Percentiles rank a stretch among this genome's conserved stretches.
phyloP scores from a whole-genome alignment of 2,113 vertebrate genomes.

The Grammomys surdaster region DNA sequence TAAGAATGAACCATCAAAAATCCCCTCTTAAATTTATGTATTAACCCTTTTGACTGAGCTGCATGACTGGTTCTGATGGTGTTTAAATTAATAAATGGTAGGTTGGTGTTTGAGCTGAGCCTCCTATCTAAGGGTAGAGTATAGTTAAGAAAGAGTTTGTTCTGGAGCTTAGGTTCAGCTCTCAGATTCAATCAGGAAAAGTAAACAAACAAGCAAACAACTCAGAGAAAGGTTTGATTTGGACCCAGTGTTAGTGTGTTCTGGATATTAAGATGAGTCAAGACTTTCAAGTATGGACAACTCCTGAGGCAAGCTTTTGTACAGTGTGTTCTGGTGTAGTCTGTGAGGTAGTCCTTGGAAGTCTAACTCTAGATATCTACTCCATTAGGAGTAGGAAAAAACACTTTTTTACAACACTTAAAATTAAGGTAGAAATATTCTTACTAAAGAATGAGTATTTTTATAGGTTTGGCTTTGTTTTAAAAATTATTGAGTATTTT shows the following conservation, averaged over 20 bases:
- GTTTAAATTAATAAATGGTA: not conserved
- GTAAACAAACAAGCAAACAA: not conserved
- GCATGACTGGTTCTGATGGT: not conserved
- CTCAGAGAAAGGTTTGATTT: not conserved
- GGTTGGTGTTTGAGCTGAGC: not conserved
- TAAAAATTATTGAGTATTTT: conserved; percentile 11
- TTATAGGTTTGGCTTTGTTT: not conserved
- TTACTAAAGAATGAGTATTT: conserved; percentile 21
- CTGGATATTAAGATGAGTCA: not conserved
- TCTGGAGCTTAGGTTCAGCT: not conserved
- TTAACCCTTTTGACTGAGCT: not conserved
- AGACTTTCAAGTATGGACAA: not conserved
- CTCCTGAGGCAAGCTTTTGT: not conserved
- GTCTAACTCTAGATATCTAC: not conserved
- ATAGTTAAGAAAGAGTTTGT: not conserved
- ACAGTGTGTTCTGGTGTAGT: not conserved
- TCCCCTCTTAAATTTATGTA: not conserved
- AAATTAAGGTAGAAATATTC: not conserved
- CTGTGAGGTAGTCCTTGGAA: not conserved
- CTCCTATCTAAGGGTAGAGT: not conserved
- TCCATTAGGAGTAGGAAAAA: not conserved
- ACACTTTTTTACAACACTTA: conserved; percentile 39
- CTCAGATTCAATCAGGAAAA: not conserved
- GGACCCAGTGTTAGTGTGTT: not conserved
- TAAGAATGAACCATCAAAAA: not conserved